Evolutionary conservation across 1,140 invertebrate species (phyloP).

Genomic region (Drosophila gunungcola): DNA sequence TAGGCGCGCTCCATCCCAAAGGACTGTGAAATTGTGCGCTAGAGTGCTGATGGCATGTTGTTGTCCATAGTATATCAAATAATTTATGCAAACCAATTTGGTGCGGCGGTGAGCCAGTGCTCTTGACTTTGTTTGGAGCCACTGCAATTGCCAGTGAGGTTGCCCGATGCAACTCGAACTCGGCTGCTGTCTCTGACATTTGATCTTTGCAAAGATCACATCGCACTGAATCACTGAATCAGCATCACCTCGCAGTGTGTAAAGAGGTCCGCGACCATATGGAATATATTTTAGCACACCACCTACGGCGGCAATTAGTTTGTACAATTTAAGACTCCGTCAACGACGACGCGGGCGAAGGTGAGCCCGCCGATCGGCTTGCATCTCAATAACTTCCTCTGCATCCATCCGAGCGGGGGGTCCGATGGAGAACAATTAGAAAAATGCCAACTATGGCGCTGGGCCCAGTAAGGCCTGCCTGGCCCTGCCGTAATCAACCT

Average conservation of each 20-base stretch:
- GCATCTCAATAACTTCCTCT: constrained; percentile 72
- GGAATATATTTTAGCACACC: constrained; percentile 56
- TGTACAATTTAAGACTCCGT: constrained; percentile 40
- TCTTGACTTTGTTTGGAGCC: constrained; percentile 71
- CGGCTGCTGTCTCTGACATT: constrained; percentile 59
- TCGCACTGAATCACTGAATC: constrained; percentile 18
- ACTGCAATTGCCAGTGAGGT: constrained; percentile 2
- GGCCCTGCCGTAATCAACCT: constrained; percentile 69
- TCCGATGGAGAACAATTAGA: constrained; percentile 56
- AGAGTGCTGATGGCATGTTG: constrained; percentile 50
- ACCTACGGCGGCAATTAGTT: constrained; percentile 53
- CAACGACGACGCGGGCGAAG: constrained; percentile 32
- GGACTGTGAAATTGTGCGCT: constrained; percentile 47
- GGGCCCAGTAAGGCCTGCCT: constrained; percentile 33
- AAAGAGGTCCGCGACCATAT: constrained; percentile 49
- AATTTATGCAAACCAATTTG: constrained; percentile 68
- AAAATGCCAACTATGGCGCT: constrained; percentile 62
- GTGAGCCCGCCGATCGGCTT: constrained; percentile 44
- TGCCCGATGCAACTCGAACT: constrained; percentile 15
- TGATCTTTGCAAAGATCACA: constrained; percentile 72
- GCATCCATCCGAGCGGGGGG: constrained; percentile 22
- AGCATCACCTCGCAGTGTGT: constrained; percentile 26
- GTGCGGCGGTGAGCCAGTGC: constrained; percentile 50
- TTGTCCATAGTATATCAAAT: constrained; percentile 20
- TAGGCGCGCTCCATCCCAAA: constrained; percentile 42